Evolutionary conservation across 2,888 invertebrate genomes (phyloP).

Genomic region (Pollenia angustigena): DNA sequence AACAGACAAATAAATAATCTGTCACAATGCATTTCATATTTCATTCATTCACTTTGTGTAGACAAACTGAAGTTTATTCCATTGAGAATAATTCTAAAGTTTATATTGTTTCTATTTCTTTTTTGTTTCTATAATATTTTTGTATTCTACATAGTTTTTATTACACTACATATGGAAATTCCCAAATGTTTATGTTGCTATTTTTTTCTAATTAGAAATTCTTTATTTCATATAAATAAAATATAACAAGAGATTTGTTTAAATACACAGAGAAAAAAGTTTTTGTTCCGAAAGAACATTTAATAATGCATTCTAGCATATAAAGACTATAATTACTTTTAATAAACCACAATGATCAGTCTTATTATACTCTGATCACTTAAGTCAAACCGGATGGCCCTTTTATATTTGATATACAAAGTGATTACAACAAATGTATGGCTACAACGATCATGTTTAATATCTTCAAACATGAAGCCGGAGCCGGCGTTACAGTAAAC

Average conservation of each 20-base stretch:
- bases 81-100: constrained; percentile 35
- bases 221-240: neutral
- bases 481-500: too few species aligned
- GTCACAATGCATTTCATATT: constrained; percentile 59
- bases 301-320: too few species aligned
- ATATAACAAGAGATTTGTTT: neutral
- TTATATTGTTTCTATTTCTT: neutral
- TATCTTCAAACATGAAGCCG: too few species aligned
- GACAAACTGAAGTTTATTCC: constrained; percentile 48
- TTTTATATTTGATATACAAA: too few species aligned
- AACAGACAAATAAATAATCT: constrained; percentile 40
- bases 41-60: constrained; percentile 42
- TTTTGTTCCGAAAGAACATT: too few species aligned
- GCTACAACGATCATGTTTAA: too few species aligned
- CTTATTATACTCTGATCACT: too few species aligned
- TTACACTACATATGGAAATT: constrained; percentile 1
- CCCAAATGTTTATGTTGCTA: constrained; percentile 37
- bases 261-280: too few species aligned
- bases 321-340: too few species aligned
- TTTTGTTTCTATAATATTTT: neutral
- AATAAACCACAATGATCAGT: too few species aligned
- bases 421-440: too few species aligned
- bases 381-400: too few species aligned
- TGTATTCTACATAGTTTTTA: neutral
- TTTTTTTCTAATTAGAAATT: constrained; percentile 48